These are phyloP conservation scores for Spea hammondii DNA, from an alignment of 2,797 vertebrate genomes.

Conservation along the genomic window DNA sequence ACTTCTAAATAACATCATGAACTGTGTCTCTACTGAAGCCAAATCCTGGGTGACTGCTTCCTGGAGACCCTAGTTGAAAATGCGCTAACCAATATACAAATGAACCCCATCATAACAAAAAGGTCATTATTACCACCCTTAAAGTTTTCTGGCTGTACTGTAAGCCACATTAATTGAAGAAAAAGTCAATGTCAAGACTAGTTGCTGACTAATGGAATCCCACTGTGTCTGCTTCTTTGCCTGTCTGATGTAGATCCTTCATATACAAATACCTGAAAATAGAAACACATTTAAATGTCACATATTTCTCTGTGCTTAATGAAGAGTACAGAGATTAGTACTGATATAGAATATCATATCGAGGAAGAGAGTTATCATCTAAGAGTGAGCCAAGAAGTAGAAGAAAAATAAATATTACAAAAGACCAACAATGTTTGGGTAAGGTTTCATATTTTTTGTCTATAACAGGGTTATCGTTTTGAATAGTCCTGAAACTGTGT, in stretches of 20 bases:
- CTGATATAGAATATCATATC: constrained; percentile 34
- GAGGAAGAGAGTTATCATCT: constrained; percentile 10
- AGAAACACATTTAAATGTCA: constrained; percentile 54
- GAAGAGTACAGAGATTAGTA: constrained; percentile 37
- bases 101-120: too few relatives aligned
- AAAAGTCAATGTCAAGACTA: constrained; percentile 45
- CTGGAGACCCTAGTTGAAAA: too few relatives aligned
- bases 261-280: constrained; percentile 47
- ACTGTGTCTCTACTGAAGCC: too few relatives aligned
- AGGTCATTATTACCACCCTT: too few relatives aligned
- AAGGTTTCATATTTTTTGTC: too few relatives aligned
- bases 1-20: too few relatives aligned
- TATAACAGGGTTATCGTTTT: too few relatives aligned
- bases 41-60: too few relatives aligned
- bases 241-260: constrained; percentile 38
- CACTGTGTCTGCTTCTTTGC: constrained; percentile 4
- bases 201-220: constrained; percentile 26
- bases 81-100: too few relatives aligned
- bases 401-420: background rate
- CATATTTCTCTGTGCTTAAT: constrained; percentile 43
- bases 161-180: background rate
- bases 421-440: background rate
- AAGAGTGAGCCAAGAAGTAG: background rate
- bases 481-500: too few relatives aligned
- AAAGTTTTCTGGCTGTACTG: too few relatives aligned